These are phyloP conservation scores for Gorsachius magnificus DNA, from an alignment of 2,797 vertebrate genomes.

Conservation along the genomic window DNA sequence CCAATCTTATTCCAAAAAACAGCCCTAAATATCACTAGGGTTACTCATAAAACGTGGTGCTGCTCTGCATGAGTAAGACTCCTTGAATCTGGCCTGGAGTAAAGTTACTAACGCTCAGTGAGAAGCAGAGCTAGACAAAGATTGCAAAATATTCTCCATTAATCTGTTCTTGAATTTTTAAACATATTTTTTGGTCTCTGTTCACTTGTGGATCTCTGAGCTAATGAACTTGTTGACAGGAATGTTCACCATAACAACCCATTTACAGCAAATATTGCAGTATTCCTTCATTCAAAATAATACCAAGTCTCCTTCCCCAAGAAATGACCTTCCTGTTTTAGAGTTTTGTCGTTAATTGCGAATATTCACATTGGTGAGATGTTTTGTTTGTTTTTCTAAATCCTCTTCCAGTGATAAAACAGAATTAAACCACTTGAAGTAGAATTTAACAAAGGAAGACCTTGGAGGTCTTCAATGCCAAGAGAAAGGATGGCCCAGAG, in stretches of 20 bases:
- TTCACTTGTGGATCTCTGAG: conserved; percentile 43
- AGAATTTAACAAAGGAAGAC: neutral
- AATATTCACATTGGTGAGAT: conserved; percentile 34
- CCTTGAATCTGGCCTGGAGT: conserved; percentile 56
- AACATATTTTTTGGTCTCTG: conserved; percentile 56
- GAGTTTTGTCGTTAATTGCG: conserved; percentile 24
- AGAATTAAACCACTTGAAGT: neutral
- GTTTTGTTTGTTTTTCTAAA: conserved; percentile 52
- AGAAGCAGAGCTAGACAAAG: conserved; percentile 53
- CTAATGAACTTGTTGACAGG: conserved; percentile 67
- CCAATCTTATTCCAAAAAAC: conserved; percentile 38
- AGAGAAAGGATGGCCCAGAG: neutral
- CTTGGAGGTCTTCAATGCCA: neutral
- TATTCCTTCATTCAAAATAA: conserved; percentile 66
- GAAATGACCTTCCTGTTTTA: conserved; percentile 57
- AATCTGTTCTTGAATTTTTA: conserved; percentile 58
- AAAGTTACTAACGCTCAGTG: conserved; percentile 43
- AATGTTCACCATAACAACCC: conserved; percentile 68
- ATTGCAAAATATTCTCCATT: conserved; percentile 61
- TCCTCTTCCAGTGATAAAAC: neutral
- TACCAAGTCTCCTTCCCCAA: conserved; percentile 28
- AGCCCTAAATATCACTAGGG: conserved; percentile 54
- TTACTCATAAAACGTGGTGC: conserved; percentile 54
- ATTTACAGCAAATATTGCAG: conserved; percentile 69
- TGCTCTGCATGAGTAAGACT: conserved; percentile 52